These are phyloP conservation scores for Oligia strigilis DNA, from an alignment of 2,888 invertebrate species.

Conservation along the genomic window DNA sequence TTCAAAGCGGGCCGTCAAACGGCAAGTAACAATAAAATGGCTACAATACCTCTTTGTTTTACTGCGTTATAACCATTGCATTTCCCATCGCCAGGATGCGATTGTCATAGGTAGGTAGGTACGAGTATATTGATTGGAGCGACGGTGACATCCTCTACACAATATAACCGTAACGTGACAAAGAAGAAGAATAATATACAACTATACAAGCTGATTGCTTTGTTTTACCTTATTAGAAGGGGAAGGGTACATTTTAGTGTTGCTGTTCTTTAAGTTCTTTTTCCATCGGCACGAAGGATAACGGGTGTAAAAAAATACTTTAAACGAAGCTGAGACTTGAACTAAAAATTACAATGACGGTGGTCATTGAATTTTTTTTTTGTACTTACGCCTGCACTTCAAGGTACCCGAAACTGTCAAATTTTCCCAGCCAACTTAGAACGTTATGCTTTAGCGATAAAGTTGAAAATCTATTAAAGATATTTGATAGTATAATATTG, in stretches of 20 bases:
- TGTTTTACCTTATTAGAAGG: no score
- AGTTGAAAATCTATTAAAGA: no score
- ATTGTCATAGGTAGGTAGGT: not conserved
- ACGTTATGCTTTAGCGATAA: no score
- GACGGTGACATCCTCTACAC: not conserved
- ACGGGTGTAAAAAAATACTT: no score
- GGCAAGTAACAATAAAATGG: not conserved
- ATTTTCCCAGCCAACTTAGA: no score
- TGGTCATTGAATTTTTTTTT: no score
- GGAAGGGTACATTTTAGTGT: not conserved
- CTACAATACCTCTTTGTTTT: slow-evolving; percentile 27
- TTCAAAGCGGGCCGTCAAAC: not conserved
- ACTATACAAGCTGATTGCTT: not conserved
- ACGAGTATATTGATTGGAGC: not conserved
- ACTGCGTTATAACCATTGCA: slow-evolving; percentile 1
- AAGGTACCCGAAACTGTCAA: no score
- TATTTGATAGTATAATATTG: no score
- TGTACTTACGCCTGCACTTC: no score
- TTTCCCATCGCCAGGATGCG: not conserved
- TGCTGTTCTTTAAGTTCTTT: not conserved
- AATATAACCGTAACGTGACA: not conserved
- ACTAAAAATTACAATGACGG: no score
- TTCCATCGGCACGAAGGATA: not conserved
- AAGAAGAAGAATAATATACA: not conserved
- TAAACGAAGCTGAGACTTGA: no score